These are phyloP conservation scores for Caenorhabditis panamensis DNA, from an alignment of 2,888 invertebrate species.

Conservation along the genomic window DNA sequence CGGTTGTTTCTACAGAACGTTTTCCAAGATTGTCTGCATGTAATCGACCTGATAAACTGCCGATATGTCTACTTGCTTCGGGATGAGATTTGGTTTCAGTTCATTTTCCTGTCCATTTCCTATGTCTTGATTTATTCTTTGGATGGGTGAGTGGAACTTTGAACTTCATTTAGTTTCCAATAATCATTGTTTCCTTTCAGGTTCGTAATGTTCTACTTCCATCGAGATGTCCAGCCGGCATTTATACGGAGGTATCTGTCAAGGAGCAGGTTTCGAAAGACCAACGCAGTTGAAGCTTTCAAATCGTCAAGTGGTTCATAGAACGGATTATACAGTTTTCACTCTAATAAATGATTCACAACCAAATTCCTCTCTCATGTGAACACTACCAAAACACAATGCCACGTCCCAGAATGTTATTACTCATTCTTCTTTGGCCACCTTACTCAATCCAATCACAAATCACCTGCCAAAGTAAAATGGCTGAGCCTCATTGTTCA, in stretches of 20 bases:
- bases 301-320: background rate
- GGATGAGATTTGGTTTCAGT: slow-evolving; percentile 39
- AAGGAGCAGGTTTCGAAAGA: slow-evolving; percentile 19
- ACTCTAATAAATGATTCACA: too few relatives aligned
- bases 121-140: slow-evolving; percentile 38
- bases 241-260: slow-evolving; percentile 4
- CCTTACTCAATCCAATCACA: too few relatives aligned
- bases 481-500: too few relatives aligned
- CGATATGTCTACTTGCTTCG: slow-evolving; percentile 22
- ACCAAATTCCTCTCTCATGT: too few relatives aligned
- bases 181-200: background rate
- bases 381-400: too few relatives aligned
- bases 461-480: too few relatives aligned
- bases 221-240: slow-evolving; percentile 35
- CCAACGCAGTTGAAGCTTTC: slow-evolving; percentile 29
- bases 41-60: slow-evolving; percentile 35
- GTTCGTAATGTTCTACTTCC: slow-evolving; percentile 42
- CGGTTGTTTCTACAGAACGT: slow-evolving; percentile 39
- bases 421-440: too few relatives aligned
- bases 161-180: background rate
- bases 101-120: slow-evolving; percentile 28
- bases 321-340: too few relatives aligned
- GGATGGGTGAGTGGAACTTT: slow-evolving; percentile 23
- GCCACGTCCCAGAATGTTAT: too few relatives aligned
- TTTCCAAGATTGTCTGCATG: slow-evolving; percentile 41